Base-by-base conservation (phyloP, 92 coral and sea anemone species). In the Paramuricea clavata region DNA sequence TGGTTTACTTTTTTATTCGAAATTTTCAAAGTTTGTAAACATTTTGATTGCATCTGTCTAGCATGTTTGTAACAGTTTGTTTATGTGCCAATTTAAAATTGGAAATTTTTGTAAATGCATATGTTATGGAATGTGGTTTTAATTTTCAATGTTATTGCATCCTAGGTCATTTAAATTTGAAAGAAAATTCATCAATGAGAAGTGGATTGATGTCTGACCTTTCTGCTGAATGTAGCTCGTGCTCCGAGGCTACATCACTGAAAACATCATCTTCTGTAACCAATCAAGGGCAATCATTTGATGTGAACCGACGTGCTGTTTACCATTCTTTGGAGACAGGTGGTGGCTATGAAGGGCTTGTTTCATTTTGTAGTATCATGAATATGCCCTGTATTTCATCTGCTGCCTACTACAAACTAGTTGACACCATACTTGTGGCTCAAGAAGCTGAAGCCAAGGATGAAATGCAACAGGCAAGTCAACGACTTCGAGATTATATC, bases 131-230 rank as follows among this genome's bases (percentile, higher is more conserved):
- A 17, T 19, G 23, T 56, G 26, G 15, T n/a, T 23, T 19, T 17
- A 56, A 56, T 56, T 17, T 56, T 56, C 26, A 56, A 56, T 17
- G 26, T 23, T 56, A 56, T 17, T 56, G 64, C 26, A 17, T 56
- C 28, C 52, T 70, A 86, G 85, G 89, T 64, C 62, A 74, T 76
- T 86, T 78, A 61, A 65, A 54, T 78, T 60, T 86, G 41, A 33
- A 42, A 54, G 90, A 78, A 30, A 86, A 78, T 83, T 57, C 67
- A 12, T 47, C 90, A 61, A 57, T 68, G 65, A 67, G 85, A 33
- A 78, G 61, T 68, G 90, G 85, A 9, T 86, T 86, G 76, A 78
- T 86, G 89, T 59, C 85, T 42, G 85, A 78, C 34, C 89, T 77
- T 57, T 86, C 76, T 32, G 85, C 54, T 74, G 82, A 43, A 76